Evolutionary conservation across 2,888 invertebrate species (phyloP).

Genomic region (Pristionchus entomophagus): DNA sequence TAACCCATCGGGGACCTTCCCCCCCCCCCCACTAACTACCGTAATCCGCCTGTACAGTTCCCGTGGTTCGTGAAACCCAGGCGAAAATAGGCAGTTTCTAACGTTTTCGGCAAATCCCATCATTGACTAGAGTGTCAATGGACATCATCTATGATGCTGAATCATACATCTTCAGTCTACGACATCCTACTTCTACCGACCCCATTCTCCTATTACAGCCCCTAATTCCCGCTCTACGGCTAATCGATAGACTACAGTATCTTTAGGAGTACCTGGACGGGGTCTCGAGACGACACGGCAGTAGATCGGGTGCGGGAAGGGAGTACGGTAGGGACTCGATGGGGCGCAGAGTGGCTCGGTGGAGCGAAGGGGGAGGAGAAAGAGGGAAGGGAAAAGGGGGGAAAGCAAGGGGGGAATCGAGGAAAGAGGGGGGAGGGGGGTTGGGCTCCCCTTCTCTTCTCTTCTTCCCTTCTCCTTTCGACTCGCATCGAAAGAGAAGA

Average conservation of each 20-base stretch:
- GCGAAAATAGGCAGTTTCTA: no score
- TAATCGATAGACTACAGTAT: background rate
- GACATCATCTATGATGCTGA: background rate
- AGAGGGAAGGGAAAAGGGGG: constrained; percentile 16
- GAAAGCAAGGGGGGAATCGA: no score
- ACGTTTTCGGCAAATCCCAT: no score
- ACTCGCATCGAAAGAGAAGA: constrained; percentile 33
- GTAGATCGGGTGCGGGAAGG: background rate
- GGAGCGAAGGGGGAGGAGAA: constrained; percentile 31
- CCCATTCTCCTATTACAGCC: background rate
- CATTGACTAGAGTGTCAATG: no score
- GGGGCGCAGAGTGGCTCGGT: background rate
- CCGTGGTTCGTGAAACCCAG: background rate
- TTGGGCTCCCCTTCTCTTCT: constrained; percentile 34
- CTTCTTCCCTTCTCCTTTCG: constrained; percentile 6
- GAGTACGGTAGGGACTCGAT: constrained; percentile 42
- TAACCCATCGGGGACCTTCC: background rate
- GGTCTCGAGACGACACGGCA: background rate
- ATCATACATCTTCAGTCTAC: background rate
- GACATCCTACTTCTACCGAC: background rate
- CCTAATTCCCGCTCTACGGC: background rate
- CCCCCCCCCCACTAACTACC: constrained; percentile 4
- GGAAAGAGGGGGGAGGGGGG: constrained; percentile 18
- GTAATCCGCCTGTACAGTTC: background rate
- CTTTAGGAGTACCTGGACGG: background rate